These are phyloP conservation scores for Danaus melanippus DNA, from an alignment of 1,140 invertebrate genomes.

Conservation along the genomic window DNA sequence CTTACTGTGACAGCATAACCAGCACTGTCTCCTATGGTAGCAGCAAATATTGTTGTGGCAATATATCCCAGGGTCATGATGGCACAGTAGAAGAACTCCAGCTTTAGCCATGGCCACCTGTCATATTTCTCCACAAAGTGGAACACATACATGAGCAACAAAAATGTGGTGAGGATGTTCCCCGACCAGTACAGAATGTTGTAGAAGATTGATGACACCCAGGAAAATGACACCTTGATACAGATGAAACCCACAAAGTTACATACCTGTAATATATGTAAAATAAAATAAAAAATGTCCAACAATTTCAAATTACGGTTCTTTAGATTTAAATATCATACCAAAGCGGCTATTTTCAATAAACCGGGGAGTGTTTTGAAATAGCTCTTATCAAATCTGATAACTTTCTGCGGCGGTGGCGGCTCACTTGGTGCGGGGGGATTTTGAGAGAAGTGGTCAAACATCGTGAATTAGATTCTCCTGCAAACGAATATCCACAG, in stretches of 20 bases:
- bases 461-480: slow-evolving; percentile 31
- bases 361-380: slow-evolving; percentile 42
- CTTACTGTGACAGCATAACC: slow-evolving; percentile 61
- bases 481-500: no score
- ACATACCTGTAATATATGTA: slow-evolving; percentile 76
- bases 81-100: slow-evolving; percentile 83
- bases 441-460: slow-evolving; percentile 37
- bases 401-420: slow-evolving; percentile 34
- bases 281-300: neutral
- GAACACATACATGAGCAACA: slow-evolving; percentile 86
- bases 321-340: slow-evolving; percentile 20
- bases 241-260: slow-evolving; percentile 89
- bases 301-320: no score
- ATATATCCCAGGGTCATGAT: slow-evolving; percentile 78
- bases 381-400: slow-evolving; percentile 50
- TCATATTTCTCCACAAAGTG: slow-evolving; percentile 88
- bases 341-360: slow-evolving; percentile 45
- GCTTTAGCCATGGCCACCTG: slow-evolving; percentile 87
- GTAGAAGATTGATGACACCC: slow-evolving; percentile 71
- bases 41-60: slow-evolving; percentile 52
- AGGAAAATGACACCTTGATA: slow-evolving; percentile 80
- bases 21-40: slow-evolving; percentile 42
- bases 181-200: slow-evolving; percentile 87
- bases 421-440: slow-evolving; percentile 21
- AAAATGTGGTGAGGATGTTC: slow-evolving; percentile 84